phyloP scores from a whole-genome alignment of 2,888 invertebrate species.

The Megalurothrips usitatus region DNA sequence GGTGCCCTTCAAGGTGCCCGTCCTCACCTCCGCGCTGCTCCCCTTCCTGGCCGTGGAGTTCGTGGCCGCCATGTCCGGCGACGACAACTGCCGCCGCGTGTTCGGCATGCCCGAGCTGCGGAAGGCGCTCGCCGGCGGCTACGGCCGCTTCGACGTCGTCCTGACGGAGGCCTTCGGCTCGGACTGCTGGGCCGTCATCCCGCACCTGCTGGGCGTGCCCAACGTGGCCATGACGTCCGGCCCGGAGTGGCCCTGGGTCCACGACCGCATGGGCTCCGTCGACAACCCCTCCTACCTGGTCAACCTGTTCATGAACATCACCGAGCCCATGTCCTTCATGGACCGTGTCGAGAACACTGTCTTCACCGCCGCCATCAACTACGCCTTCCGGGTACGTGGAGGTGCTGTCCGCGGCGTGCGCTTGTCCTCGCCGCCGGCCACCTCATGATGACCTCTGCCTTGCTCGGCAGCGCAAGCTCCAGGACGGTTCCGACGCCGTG shows the following conservation, averaged over 20 bases:
- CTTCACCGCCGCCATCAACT: background rate
- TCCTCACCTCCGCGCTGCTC: conserved; percentile 14
- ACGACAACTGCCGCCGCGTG: conserved; percentile 36
- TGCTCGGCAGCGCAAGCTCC: background rate
- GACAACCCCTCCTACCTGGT: conserved; percentile 40
- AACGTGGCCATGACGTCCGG: conserved; percentile 37
- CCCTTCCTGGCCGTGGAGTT: conserved; percentile 46
- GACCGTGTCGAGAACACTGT: conserved; percentile 40
- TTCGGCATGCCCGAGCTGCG: conserved; percentile 33
- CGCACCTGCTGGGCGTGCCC: conserved; percentile 37
- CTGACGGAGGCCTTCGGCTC: conserved; percentile 41
- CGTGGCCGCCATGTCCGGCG: conserved; percentile 34
- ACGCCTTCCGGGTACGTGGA: background rate
- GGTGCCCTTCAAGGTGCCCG: background rate
- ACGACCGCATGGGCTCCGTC: conserved; percentile 37
- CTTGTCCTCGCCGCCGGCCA: too few species aligned
- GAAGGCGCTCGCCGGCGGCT: conserved; percentile 29
- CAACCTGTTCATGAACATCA: conserved; percentile 37
- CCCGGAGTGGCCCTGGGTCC: conserved; percentile 36
- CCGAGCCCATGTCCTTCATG: conserved; percentile 40
- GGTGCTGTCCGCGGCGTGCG: too few species aligned
- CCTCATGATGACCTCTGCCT: too few species aligned
- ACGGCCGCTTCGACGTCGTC: conserved; percentile 39
- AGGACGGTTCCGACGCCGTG: background rate
- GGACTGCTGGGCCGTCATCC: conserved; percentile 40